Conservation (phyloP, 2,888 invertebrate species). For the Cosmorhoe ocellata region DNA sequence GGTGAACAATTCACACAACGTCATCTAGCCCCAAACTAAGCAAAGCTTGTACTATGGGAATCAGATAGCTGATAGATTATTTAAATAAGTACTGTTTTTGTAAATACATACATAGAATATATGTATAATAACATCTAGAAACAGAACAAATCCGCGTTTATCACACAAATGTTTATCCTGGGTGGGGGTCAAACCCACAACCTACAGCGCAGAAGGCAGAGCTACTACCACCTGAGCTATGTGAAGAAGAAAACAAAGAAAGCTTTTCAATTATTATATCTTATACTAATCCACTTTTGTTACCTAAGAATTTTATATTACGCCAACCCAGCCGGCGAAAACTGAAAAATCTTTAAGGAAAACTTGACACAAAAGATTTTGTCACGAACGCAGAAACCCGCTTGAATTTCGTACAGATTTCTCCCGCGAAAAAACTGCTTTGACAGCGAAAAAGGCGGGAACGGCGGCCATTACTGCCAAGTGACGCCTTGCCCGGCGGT, state of each 20-base stretch:
- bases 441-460: constrained; percentile 81
- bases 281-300: constrained; percentile 2
- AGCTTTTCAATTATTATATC: background rate
- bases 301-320: constrained; percentile 22
- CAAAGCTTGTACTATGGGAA: too few species aligned
- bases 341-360: constrained; percentile 21
- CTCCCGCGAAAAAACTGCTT: constrained; percentile 75
- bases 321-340: background rate
- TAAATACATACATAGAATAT: too few species aligned
- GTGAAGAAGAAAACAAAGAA: background rate
- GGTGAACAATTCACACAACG: too few species aligned
- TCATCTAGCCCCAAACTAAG: too few species aligned
- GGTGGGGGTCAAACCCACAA: too few species aligned
- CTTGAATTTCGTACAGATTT: constrained; percentile 35
- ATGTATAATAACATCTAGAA: too few species aligned
- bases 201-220: too few species aligned
- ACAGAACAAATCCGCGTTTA: too few species aligned
- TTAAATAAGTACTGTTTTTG: too few species aligned
- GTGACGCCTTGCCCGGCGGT: constrained; percentile 79
- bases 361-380: constrained; percentile 33
- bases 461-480: constrained; percentile 83
- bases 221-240: too few species aligned
- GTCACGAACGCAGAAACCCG: constrained; percentile 23
- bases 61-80: too few species aligned
- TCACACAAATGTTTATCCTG: too few species aligned